Percentiles rank a stretch among this genome's conserved stretches.
Conservation (phyloP, 2,888 invertebrate species). For the Thumatha senex region DNA sequence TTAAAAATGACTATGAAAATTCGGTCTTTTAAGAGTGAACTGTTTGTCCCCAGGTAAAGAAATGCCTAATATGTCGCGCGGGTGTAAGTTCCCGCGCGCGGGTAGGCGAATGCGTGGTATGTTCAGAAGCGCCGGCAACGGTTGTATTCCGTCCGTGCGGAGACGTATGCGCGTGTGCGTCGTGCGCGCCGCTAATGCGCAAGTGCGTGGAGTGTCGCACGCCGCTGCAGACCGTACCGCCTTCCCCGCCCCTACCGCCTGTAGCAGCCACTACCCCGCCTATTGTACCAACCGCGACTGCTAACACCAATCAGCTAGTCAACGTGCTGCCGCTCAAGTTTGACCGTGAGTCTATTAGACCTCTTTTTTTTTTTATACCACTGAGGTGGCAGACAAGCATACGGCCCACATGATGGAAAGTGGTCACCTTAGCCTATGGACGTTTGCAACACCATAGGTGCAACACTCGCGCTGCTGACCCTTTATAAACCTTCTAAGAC, state of each 20-base stretch:
- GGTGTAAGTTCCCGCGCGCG: constrained; percentile 90
- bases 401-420: no score
- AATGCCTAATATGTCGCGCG: constrained; percentile 96
- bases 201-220: constrained; percentile 98
- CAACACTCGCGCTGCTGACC: no score
- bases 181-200: constrained; percentile 97
- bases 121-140: constrained; percentile 96
- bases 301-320: neutral
- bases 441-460: no score
- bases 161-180: constrained; percentile 94
- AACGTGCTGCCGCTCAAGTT: constrained; percentile 30
- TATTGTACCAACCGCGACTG: neutral
- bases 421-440: no score
- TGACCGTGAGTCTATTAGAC: constrained; percentile 49
- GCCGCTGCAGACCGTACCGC: constrained; percentile 83
- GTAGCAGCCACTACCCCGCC: constrained; percentile 14
- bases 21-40: neutral
- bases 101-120: constrained; percentile 98
- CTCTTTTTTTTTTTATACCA: neutral
- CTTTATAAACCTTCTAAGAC: no score
- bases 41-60: constrained; percentile 87
- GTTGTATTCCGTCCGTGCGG: constrained; percentile 97
- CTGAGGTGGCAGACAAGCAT: no score
- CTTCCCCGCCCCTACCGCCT: constrained; percentile 35
- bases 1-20: no score